phyloP scores from a whole-genome alignment of 2,797 vertebrate species.

The Chaetodon trifasciatus region DNA sequence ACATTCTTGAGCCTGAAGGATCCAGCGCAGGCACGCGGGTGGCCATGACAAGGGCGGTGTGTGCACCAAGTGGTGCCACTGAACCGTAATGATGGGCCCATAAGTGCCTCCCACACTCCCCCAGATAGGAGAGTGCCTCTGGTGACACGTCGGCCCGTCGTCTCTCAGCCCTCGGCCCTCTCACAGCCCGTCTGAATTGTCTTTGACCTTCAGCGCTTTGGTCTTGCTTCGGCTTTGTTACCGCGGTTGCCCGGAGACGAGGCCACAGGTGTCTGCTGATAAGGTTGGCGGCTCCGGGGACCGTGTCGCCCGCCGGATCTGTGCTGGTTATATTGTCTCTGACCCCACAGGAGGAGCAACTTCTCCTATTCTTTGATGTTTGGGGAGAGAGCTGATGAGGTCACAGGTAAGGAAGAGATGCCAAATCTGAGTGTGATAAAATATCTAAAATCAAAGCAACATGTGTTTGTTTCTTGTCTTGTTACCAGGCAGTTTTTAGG shows the following conservation, averaged over 20 bases:
- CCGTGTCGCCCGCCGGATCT: conserved; percentile 15
- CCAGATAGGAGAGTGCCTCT: conserved; percentile 42
- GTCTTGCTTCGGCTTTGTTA: conserved; percentile 59
- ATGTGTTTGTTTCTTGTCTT: too few relatives aligned
- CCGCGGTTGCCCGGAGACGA: conserved; percentile 52
- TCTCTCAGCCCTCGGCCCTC: conserved; percentile 47
- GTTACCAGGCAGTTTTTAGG: too few relatives aligned
- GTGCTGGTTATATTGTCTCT: conserved; percentile 20
- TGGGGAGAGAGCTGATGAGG: conserved; percentile 28
- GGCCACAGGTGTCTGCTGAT: conserved; percentile 57
- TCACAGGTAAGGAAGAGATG: conserved; percentile 2
- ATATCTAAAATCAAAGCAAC: too few relatives aligned
- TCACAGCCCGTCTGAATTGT: conserved; percentile 51
- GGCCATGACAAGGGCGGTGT: conserved; percentile 35
- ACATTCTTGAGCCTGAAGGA: conserved; percentile 45
- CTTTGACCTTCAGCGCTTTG: conserved; percentile 69
- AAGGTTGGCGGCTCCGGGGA: conserved; percentile 33
- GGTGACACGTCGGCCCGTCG: conserved; percentile 50
- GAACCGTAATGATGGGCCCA: conserved; percentile 50
- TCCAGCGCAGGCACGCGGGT: conserved; percentile 30
- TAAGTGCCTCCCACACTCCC: conserved; percentile 71
- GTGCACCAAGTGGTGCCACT: conserved; percentile 60
- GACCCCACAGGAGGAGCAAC: conserved; percentile 15
- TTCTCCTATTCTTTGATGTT: conserved; percentile 19
- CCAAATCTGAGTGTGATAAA: too few relatives aligned